Base-by-base conservation (phyloP, 92 coral and sea anemone genomes). In the Parazoanthus swiftii region DNA sequence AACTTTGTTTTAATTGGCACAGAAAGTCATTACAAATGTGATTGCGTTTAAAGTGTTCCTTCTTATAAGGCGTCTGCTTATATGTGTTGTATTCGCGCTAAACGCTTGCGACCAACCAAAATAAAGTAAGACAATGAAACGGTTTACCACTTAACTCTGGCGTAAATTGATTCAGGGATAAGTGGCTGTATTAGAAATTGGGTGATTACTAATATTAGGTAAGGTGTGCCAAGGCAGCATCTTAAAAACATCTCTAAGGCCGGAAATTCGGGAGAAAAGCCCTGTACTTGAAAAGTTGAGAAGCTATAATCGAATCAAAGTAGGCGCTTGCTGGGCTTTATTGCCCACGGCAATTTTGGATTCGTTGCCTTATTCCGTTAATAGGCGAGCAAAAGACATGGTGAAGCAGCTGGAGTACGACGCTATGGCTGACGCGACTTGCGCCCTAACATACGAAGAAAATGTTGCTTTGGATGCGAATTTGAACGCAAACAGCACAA, bases 321-420 rank as follows among this genome's bases (percentile, higher is more conserved):
- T 29, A 68, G 8, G 86, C 59, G 4, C 86, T 83, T 83, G 86
- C 79, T 46, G 87, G 15, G 79, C 21, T 50, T 26, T 71, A 25
- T 84, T 42, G 87, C 87, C 87, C 38, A 39, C 68, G 87, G 87
- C 79, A 71, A 3, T 26, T 43, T 71, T 84, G 83, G 37, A 54
- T 20, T 46, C 14, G 20, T 2, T 13, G 58, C 68, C 33, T 82
- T 16, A 48, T 79, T 79, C 36, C 82, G 65, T 46, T 80, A 80
- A 54, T 56, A 29, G 21, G 13, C 36, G 21, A 44, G 87, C 26
- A 70, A 74, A 48, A 21, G 54, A 25, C 14, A 84, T 71, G 79
- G 48, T 46, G 29, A 46, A 84, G 14, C 87, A 84, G 79, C n/a
- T 84, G 78, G 46, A 84, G 8, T 70, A 70, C 87, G 74, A 74